phyloP scores from a whole-genome alignment of 2,888 invertebrate genomes.

The Pyrrhia umbra region DNA sequence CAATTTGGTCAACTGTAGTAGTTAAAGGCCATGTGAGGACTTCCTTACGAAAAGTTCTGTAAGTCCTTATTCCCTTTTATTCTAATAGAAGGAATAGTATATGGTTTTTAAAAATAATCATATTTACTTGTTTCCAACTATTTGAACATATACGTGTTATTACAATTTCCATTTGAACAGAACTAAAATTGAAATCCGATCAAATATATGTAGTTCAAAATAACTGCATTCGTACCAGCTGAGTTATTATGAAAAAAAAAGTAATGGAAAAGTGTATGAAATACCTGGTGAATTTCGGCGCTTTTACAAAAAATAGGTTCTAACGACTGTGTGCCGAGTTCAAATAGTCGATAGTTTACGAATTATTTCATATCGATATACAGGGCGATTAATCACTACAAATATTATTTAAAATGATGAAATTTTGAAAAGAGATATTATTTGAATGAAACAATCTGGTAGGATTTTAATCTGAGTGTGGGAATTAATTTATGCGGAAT shows the following conservation, averaged over 20 bases:
- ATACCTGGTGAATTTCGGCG: background rate
- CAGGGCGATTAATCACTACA: too few species aligned
- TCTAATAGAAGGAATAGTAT: too few species aligned
- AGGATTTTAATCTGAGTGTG: too few species aligned
- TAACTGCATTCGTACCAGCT: conserved; percentile 23
- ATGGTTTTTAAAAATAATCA: background rate
- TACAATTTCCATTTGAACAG: conserved; percentile 30
- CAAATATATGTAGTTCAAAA: conserved; percentile 50
- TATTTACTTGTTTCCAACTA: conserved; percentile 13
- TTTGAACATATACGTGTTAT: conserved; percentile 28
- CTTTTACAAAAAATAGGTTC: background rate
- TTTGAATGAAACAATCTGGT: too few species aligned
- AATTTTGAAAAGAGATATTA: too few species aligned
- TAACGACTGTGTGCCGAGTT: background rate
- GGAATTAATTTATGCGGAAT: too few species aligned
- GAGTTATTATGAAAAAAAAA: conserved; percentile 5
- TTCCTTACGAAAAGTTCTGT: too few species aligned
- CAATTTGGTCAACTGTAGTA: too few species aligned
- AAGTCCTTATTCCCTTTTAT: background rate
- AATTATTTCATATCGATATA: background rate
- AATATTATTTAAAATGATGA: too few species aligned
- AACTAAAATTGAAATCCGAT: conserved; percentile 40
- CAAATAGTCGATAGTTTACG: background rate
- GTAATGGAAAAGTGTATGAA: background rate
- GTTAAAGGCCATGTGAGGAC: too few species aligned